These are phyloP conservation scores for Timema cristinae DNA, from an alignment of 2,888 invertebrate species.

Conservation along the genomic window DNA sequence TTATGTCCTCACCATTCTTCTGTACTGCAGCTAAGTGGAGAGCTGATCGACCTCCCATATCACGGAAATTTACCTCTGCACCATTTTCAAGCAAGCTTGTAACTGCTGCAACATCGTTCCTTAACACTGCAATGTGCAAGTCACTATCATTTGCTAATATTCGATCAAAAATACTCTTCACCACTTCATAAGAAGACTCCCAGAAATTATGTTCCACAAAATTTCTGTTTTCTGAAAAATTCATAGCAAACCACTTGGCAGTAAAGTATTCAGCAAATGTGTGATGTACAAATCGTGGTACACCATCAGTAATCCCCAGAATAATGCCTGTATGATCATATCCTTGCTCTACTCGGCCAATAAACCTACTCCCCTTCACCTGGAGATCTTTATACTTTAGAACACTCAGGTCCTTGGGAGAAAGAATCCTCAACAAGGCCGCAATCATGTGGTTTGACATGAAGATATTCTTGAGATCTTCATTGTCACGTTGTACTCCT, in stretches of 20 bases:
- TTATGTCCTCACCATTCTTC: conserved; percentile 17
- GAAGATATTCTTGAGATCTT: conserved; percentile 6
- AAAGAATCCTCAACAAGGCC: conserved; percentile 13
- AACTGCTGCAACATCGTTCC: background rate
- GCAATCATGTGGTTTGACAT: conserved; percentile 13
- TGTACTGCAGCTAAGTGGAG: conserved; percentile 17
- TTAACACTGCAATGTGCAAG: conserved; percentile 19
- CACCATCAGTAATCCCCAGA: conserved; percentile 15
- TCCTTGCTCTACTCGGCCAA: conserved; percentile 12
- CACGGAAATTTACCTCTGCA: conserved; percentile 2
- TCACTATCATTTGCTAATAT: conserved; percentile 14
- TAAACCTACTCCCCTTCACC: conserved; percentile 10
- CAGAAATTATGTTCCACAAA: conserved; percentile 18
- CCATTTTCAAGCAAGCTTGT: background rate
- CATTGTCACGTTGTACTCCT: background rate
- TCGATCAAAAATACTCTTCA: conserved; percentile 23
- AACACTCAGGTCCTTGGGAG: background rate
- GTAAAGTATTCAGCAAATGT: conserved; percentile 28
- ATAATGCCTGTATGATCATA: conserved; percentile 23
- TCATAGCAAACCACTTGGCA: conserved; percentile 21
- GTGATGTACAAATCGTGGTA: conserved; percentile 23
- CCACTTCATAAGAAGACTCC: conserved; percentile 15
- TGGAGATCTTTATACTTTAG: background rate
- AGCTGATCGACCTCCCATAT: conserved; percentile 19
- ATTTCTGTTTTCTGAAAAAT: conserved; percentile 9